Evolutionary conservation across 2,888 invertebrate genomes (phyloP), one percentile per base, ranked within the genome.

Genomic region (Drosophila kokeensis): DNA sequence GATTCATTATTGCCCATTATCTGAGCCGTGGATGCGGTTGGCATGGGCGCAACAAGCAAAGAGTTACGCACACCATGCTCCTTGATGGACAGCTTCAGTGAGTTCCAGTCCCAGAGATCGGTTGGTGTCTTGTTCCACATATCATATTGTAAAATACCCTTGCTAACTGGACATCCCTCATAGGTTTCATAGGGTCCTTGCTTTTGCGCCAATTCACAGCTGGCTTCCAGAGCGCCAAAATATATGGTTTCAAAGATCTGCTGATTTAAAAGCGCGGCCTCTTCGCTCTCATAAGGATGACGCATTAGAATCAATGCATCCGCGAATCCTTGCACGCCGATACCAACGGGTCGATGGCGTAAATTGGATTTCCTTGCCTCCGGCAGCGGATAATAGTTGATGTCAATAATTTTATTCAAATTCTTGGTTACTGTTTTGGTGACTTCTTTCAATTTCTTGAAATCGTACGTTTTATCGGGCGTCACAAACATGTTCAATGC

Each of bases 1-100:
- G 99, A 98, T 93, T 99, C 99, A 92, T 99, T 99, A 92, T 99
- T 99, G 24, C 99, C 99, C 52, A 99, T 95, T 91, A 99, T 99
- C 94, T 99, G 99, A 4, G 99, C 99, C 0, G 99, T 99, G 1
- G 99, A 99, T 11, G 99, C 99, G 7, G 99, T 99, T 0, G 99
- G 99, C 99, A 99, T 99, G 0, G 99, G 99, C 0, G 99, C 99
- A 76, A 99, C 84, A 27, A 99, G 94, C 34, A 99, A 94, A 3
- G 99, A 99, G 94, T 99, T 99, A 66, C 99, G 94, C 0, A 99
- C 94, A 13, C 99, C 99, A 93, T 97, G 95, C 93, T 96, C 94
- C 0, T 96, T 95, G 82, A 99, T 99, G 92, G 96, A 97, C 57
- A 94, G 94, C 93, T 98, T 98, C 24, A 99, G 94, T 10, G 91